Percentiles rank a stretch among this genome's conserved stretches.
phyloP scores from a whole-genome alignment of 2,797 vertebrate species.

The Malacoraja senta region DNA sequence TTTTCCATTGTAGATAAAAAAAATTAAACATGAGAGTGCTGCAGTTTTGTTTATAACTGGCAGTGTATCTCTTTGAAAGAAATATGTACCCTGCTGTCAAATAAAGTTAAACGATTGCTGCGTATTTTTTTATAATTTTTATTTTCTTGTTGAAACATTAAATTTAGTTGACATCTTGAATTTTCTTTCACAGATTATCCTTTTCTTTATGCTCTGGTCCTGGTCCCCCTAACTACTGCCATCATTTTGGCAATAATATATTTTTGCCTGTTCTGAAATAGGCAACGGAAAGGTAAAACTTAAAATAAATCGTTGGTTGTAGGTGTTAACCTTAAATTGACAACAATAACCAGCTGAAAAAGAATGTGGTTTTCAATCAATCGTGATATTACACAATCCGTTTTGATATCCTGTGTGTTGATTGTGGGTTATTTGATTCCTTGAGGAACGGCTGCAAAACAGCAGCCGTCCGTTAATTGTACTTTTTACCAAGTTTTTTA shows the following conservation, averaged over 20 bases:
- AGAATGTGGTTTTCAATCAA: constrained; percentile 18
- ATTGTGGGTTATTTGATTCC: too few relatives aligned
- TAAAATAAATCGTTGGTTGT: background rate
- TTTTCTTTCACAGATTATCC: background rate
- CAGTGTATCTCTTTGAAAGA: background rate
- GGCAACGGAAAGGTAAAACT: constrained; percentile 6
- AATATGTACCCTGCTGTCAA: background rate
- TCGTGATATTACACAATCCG: too few relatives aligned
- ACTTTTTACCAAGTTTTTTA: too few relatives aligned
- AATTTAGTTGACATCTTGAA: too few relatives aligned
- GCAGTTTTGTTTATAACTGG: background rate
- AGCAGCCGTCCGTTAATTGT: too few relatives aligned
- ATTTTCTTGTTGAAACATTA: background rate
- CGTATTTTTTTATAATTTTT: background rate
- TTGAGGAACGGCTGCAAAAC: too few relatives aligned
- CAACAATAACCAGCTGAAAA: constrained; percentile 9
- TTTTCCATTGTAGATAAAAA: background rate
- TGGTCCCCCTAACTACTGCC: background rate
- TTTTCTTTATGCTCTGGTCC: too few relatives aligned
- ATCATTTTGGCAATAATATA: background rate
- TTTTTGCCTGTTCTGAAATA: background rate
- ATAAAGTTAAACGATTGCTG: background rate
- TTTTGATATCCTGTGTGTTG: too few relatives aligned
- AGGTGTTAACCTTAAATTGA: constrained; percentile 28
- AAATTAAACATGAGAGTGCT: background rate